Evolutionary conservation across 2,113 vertebrate species (phyloP).

Genomic region (Urocitellus parryii): DNA sequence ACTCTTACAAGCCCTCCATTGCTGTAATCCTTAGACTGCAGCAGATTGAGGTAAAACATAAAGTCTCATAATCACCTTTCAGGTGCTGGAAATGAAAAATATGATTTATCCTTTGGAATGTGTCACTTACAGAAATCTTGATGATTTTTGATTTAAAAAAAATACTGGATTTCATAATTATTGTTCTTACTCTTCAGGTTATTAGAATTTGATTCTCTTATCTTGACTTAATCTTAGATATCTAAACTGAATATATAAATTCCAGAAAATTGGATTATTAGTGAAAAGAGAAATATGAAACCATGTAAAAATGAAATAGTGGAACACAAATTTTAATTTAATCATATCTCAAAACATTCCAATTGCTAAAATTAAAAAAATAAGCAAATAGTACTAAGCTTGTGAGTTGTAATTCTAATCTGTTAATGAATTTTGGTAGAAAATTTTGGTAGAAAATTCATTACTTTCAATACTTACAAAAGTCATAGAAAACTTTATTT

Average conservation of each 20-base stretch:
- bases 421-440: not conserved
- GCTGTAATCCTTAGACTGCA: not conserved
- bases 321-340: not conserved
- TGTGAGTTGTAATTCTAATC: not conserved
- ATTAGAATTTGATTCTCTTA: not conserved
- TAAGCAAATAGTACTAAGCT: not conserved
- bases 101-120: not conserved
- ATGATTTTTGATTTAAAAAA: not conserved
- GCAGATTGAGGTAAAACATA: not conserved
- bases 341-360: not conserved
- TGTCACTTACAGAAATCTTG: not conserved
- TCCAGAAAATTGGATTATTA: not conserved
- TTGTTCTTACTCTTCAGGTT: not conserved
- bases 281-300: not conserved
- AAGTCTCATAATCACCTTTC: slow-evolving; percentile 3
- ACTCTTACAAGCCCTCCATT: not conserved
- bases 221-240: not conserved
- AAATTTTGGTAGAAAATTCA: not conserved
- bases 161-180: not conserved
- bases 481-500: not conserved
- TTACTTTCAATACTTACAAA: not conserved
- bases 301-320: not conserved
- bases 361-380: slow-evolving; percentile 21
- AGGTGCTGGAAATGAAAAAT: not conserved
- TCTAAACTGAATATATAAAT: not conserved